Evolutionary conservation across 2,888 invertebrate genomes (phyloP).

Genomic region (Melinopterus prodromus): DNA sequence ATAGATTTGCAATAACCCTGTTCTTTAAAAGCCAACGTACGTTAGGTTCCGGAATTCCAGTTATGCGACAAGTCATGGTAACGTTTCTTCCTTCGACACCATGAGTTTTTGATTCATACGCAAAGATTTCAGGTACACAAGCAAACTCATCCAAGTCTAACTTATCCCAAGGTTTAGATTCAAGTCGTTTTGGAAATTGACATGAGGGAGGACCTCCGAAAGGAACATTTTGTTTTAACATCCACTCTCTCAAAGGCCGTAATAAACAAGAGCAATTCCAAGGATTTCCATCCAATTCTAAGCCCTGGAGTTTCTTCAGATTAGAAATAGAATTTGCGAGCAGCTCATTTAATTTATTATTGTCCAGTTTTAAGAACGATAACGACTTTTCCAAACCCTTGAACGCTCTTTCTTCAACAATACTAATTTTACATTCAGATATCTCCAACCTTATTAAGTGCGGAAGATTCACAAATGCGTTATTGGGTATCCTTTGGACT

Average conservation of each 20-base stretch:
- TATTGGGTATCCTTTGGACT: slow-evolving; percentile 73
- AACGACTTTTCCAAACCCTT: slow-evolving; percentile 75
- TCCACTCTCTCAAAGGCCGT: slow-evolving; percentile 80
- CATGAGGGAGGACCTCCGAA: slow-evolving; percentile 77
- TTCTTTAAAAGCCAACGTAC: slow-evolving; percentile 79
- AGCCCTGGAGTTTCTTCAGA: slow-evolving; percentile 74
- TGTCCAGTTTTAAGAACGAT: slow-evolving; percentile 80
- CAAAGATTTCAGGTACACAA: slow-evolving; percentile 76
- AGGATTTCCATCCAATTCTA: slow-evolving; percentile 80
- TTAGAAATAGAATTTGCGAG: slow-evolving; percentile 73
- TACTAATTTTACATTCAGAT: slow-evolving; percentile 74
- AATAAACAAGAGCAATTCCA: slow-evolving; percentile 85
- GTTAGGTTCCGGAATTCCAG: slow-evolving; percentile 75
- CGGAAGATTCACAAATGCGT: slow-evolving; percentile 72
- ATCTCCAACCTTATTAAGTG: slow-evolving; percentile 78
- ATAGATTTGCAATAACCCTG: slow-evolving; percentile 72
- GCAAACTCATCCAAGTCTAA: slow-evolving; percentile 82
- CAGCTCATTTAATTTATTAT: slow-evolving; percentile 75
- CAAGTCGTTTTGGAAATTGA: slow-evolving; percentile 70
- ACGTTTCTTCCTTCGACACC: slow-evolving; percentile 78
- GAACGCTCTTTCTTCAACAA: slow-evolving; percentile 76
- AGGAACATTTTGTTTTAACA: slow-evolving; percentile 80
- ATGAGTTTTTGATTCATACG: slow-evolving; percentile 67
- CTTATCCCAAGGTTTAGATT: slow-evolving; percentile 76
- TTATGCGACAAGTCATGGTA: slow-evolving; percentile 75